A percentile compares a stretch with the other conserved stretches of the same genome.
Conservation (phyloP, 2,888 invertebrate species). For the Gryllus longicercus region DNA sequence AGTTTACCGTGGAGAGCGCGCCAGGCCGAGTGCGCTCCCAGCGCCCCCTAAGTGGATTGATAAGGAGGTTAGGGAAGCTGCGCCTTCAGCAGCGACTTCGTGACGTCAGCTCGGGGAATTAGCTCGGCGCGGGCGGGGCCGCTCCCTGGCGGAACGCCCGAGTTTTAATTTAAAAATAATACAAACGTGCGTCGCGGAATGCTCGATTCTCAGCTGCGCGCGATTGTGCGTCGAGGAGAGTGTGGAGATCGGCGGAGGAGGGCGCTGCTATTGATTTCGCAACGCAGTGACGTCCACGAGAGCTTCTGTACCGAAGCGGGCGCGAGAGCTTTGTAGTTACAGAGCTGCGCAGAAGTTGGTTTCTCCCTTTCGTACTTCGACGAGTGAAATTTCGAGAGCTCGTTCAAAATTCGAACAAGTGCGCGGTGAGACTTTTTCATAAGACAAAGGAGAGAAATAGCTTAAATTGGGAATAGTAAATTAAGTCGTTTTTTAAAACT, state of each 20-base stretch:
- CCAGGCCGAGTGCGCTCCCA: neutral
- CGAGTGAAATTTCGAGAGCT: too few species aligned
- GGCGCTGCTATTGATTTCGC: neutral
- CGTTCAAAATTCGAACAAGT: too few species aligned
- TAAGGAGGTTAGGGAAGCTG: slow-evolving; percentile 5
- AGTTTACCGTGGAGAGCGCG: neutral
- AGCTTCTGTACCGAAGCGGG: neutral
- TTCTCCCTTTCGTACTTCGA: too few species aligned
- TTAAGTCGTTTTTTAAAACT: too few species aligned
- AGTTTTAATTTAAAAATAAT: neutral
- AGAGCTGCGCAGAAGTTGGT: neutral
- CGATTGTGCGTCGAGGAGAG: neutral
- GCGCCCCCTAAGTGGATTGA: slow-evolving; percentile 17
- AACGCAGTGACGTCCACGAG: neutral
- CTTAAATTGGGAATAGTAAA: too few species aligned
- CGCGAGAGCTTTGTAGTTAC: neutral
- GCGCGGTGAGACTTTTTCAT: too few species aligned
- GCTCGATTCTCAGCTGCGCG: neutral
- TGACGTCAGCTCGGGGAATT: slow-evolving; percentile 17
- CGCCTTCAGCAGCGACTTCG: neutral
- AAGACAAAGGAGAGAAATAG: too few species aligned
- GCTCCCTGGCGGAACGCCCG: neutral
- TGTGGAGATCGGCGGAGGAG: neutral
- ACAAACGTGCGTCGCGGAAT: neutral
- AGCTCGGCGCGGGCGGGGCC: neutral